Base-by-base conservation (phyloP, 2,113 vertebrate species). In the Albula goreensis region DNA sequence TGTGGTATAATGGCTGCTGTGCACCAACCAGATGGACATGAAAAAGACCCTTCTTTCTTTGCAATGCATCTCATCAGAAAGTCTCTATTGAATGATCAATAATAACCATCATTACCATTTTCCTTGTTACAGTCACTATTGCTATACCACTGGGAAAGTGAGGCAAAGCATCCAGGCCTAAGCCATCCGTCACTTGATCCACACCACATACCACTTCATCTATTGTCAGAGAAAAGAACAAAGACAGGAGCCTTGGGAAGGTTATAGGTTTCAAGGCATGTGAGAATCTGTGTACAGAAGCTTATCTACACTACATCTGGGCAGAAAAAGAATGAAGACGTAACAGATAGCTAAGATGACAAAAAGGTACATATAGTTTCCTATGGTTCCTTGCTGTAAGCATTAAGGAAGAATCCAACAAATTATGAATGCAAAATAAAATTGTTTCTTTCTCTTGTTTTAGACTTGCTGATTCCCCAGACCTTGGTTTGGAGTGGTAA, bases 291-390 rank as follows among this genome's bases (percentile, higher is more conserved):
- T 15, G 57, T 13, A 15, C 12, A 13, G 57, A 15, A 15, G 57
- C 57, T 13, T 4, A 15, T 12, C 11, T 60, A n/a, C 48, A n/a
- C n/a, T 41, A 5, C 19, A 8, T 17, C 50, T 12, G 81, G 49
- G 17, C 25, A 3, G 1, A 63, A 60, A 17, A 25, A 11, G 2
- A 82, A 60, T 49, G 12, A 80, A 78, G 51, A 70, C 19, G 22
- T n/a, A n/a, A 70, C 63, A n/a, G 70, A 63, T 4, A 63, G 17
- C 53, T 9, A 4, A 85, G 49, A 83, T 80, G 25, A 85, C 85
- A 86, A 49, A 70, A 2, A 90, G 84, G 88, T 84, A 84, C 88
- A 81, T 49, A 83, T 89, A 85, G 51, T 82, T 83, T 89, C 87
- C 82, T 82, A 86, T 2, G 60, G 85, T 82, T 90, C 89, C 84